Conservation (phyloP, 1,140 invertebrate genomes). For the Drosophila biarmipes region DNA sequence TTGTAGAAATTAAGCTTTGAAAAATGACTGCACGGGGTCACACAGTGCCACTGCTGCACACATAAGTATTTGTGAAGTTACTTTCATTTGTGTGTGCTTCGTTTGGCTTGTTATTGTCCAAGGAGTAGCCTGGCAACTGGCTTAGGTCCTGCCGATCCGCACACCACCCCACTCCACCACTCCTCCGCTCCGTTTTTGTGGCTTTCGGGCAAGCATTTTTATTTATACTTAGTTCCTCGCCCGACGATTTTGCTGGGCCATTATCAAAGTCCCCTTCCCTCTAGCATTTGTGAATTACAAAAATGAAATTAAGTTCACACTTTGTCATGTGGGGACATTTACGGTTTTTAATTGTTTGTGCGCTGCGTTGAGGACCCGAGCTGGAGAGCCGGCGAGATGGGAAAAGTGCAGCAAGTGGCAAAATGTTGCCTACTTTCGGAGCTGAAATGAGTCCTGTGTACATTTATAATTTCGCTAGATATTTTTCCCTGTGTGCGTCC, state of each 20-base stretch:
- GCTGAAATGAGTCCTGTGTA: constrained; percentile 55
- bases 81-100: constrained; percentile 77
- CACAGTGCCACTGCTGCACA: constrained; percentile 35
- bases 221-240: constrained; percentile 74
- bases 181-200: constrained; percentile 49
- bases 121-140: constrained; percentile 19
- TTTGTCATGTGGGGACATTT: constrained; percentile 83
- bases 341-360: constrained; percentile 80
- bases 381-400: background rate
- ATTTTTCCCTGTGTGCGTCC: constrained; percentile 43
- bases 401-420: background rate
- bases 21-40: constrained; percentile 56
- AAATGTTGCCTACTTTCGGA: constrained; percentile 55
- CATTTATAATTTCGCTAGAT: constrained; percentile 78
- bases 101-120: constrained; percentile 74
- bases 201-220: constrained; percentile 74
- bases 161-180: constrained; percentile 23
- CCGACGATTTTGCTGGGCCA: constrained; percentile 20
- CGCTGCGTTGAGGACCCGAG: constrained; percentile 42
- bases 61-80: constrained; percentile 79
- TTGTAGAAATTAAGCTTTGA: constrained; percentile 80
- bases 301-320: constrained; percentile 83
- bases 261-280: constrained; percentile 34
- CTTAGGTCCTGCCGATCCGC: constrained; percentile 6
- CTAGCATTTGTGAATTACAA: constrained; percentile 80